phyloP scores from a whole-genome alignment of 2,113 vertebrate species.

The Cercocebus atys region DNA sequence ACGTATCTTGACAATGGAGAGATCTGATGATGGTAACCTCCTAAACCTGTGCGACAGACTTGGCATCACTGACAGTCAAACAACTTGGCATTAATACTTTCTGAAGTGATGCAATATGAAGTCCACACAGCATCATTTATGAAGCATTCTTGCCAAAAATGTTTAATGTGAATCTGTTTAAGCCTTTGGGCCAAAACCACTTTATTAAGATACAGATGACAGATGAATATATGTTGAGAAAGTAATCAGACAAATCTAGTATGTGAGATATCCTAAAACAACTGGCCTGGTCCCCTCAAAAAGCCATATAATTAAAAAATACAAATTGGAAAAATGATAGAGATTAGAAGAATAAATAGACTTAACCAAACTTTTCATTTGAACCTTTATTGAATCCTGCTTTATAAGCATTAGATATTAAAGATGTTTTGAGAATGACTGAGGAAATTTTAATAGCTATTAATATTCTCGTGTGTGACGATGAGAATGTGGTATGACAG shows the following conservation, averaged over 20 bases:
- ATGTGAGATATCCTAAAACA: background rate
- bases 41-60: background rate
- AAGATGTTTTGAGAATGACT: background rate
- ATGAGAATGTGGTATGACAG: background rate
- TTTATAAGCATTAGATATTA: background rate
- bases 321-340: background rate
- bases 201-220: background rate
- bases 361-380: background rate
- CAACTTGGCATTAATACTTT: background rate
- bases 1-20: background rate
- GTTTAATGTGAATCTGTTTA: background rate
- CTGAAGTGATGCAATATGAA: background rate
- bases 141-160: background rate
- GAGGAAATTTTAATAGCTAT: background rate
- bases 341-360: background rate
- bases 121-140: background rate
- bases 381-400: background rate
- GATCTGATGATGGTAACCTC: background rate
- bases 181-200: background rate
- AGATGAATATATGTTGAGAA: background rate
- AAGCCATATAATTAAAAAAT: background rate
- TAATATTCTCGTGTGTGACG: background rate
- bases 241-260: background rate
- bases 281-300: background rate
- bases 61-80: background rate